Evolutionary conservation across 1,140 invertebrate species (phyloP), one percentile per base, ranked within the genome.

Genomic region (Hycleus phaleratus): DNA sequence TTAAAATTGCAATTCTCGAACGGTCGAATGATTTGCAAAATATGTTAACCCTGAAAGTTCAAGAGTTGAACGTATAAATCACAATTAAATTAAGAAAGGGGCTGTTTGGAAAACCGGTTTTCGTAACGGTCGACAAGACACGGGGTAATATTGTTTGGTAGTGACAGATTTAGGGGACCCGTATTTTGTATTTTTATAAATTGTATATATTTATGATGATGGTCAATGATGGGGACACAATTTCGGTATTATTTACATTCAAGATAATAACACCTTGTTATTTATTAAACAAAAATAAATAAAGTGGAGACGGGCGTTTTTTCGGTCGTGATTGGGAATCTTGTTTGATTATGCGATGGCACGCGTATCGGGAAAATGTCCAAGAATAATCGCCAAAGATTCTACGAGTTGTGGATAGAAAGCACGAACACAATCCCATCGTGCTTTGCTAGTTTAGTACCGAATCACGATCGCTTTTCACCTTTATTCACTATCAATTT

Each of bases 401-500:
- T 26, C 32, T 12, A 11, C n/a, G 18, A 32, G 32, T 11, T 44
- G 38, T 42, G 45, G 24, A 26, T 40, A 53, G 44, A 40, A n/a
- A 38, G 49, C 39, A 51, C 49, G 49, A 40, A 40, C 51, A 62
- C 67, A 70, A 70, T 70, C 64, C 67, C 62, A 32, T 5, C 32
- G 4, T 32, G 4, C 64, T 63, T 58, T 25, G 61, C 46, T 61
- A 63, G 65, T 70, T 70, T 70, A 68, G 60, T 63, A 51, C 57
- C 44, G 60, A 58, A 64, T 67, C 67, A 58, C 60, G 64, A 68
- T 62, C 66, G 64, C 66, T 69, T 69, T 69, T 68, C 68, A 69
- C 68, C 68, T 70, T 70, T 67, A 65, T 61, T 67, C 58, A 63
- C 67, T 65, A 68, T 68, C 67, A 68, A 68, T 68, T 68, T 64